A percentile compares a stretch with the other conserved stretches of the same genome.
These are phyloP conservation scores for Drosophila teissieri DNA, from an alignment of 1,140 invertebrate genomes.

Conservation along the genomic window DNA sequence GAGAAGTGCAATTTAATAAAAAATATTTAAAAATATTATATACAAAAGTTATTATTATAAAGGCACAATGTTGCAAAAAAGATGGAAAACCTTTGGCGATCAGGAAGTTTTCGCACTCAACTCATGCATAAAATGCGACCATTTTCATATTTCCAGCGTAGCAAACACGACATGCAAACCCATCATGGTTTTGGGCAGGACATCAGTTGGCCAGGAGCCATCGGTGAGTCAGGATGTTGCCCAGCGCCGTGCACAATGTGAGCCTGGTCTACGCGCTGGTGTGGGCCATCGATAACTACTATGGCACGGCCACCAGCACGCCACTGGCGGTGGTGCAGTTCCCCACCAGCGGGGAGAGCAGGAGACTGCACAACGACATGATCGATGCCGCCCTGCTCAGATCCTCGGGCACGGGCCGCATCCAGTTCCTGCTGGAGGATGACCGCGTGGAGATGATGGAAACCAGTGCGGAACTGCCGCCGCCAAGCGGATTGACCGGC, in stretches of 20 bases:
- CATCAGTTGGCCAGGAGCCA: conserved; percentile 4
- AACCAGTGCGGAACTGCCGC: not conserved
- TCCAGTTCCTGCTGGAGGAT: conserved; percentile 57
- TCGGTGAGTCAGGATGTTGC: conserved; percentile 13
- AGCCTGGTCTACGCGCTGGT: conserved; percentile 70
- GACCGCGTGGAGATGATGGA: conserved; percentile 31
- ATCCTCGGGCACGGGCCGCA: conserved; percentile 11
- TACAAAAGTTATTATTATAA: not conserved
- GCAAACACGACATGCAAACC: too few relatives aligned
- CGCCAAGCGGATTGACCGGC: conserved; percentile 26
- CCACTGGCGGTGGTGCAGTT: conserved; percentile 64
- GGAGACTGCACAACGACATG: conserved; percentile 60
- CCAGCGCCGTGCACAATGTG: conserved; percentile 40
- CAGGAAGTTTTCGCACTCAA: too few relatives aligned
- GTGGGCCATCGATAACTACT: conserved; percentile 71
- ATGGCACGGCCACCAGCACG: conserved; percentile 37
- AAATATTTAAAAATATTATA: not conserved
- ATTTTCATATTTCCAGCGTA: not conserved
- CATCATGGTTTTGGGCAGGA: not conserved
- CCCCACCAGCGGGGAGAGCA: conserved; percentile 39
- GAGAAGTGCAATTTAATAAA: not conserved
- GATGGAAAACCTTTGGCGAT: too few relatives aligned
- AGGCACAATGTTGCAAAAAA: too few relatives aligned
- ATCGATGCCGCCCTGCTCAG: conserved; percentile 50
- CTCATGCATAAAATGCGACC: not conserved